Evolutionary conservation across 2,797 vertebrate genomes (phyloP), one percentile per base, ranked within the genome.

Genomic region (Pseudochirops cupreus): DNA sequence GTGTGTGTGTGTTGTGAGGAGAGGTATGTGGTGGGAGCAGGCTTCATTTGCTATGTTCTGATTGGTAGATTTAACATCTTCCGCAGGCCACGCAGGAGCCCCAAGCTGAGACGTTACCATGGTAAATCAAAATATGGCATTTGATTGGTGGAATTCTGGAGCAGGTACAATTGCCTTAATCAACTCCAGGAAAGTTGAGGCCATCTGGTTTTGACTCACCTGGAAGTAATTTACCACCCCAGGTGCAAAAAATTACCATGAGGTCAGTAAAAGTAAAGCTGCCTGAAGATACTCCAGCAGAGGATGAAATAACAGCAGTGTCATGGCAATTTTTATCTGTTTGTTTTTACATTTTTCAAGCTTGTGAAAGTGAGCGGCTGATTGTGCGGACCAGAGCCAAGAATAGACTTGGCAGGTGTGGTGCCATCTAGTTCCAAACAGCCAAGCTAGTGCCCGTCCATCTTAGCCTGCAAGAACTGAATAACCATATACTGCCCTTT

Each of bases 71-170:
- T 95, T 97, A 91, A 31, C 93, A 92, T 97, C 58, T 95, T 96
- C 95, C 29, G n/a, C 93, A 91, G 50, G 89, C 95, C 14, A 94
- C 94, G 93, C 52, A 92, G 94, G 96, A 96, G 58, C 93, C 91
- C 93, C 96, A 94, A 96, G 95, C 97, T 98, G 94, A 91, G 96
- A 95, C 0, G 97, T 98, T 98, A 96, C 98, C 97, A 98, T 98
- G 97, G 98, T 94, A 97, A 98, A 97, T 96, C 95, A 94, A 97
- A 97, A 67, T 91, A 54, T 21, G 24, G 91, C 94, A 93, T 95
- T 90, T 96, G 95, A 96, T 97, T 96, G 96, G 96, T 96, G 31
- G 96, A 94, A 31, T 94, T 92, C 92, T 93, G 95, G 97, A 93
- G 87, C 97, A 95, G 95, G 96, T 97, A 97, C 82, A 93, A 12